These are phyloP conservation scores for Protobothrops flavoviridis DNA, from an alignment of 2,113 vertebrate genomes.

Conservation along the genomic window DNA sequence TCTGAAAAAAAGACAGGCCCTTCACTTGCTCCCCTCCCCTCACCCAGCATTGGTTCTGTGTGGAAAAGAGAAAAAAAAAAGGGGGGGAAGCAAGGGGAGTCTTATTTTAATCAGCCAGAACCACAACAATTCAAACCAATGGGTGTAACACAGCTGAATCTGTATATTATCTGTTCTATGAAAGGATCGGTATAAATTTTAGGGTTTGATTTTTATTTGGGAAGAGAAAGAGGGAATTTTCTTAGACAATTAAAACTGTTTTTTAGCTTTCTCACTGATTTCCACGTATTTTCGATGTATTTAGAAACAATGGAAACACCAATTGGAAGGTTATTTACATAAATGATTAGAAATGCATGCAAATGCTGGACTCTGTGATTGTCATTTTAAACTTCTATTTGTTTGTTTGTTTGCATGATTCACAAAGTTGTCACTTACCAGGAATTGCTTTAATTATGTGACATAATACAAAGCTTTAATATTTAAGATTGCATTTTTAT, in stretches of 20 bases:
- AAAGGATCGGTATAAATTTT: not conserved
- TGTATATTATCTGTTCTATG: not conserved
- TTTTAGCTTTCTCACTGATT: constrained; percentile 17
- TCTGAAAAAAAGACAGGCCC: not conserved
- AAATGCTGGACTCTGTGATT: constrained; percentile 33
- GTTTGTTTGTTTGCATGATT: not conserved
- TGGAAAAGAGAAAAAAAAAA: not conserved
- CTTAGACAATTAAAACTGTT: not conserved
- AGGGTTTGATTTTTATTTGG: not conserved
- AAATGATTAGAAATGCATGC: constrained; percentile 14
- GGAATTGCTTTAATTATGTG: not conserved
- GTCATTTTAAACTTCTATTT: constrained; percentile 27
- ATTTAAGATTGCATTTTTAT: not conserved
- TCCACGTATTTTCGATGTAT: not conserved
- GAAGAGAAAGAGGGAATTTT: not conserved
- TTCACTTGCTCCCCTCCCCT: not conserved
- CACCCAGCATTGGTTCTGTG: not conserved
- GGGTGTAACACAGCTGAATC: not conserved
- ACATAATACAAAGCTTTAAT: not conserved
- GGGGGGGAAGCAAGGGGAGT: too few relatives aligned
- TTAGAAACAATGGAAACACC: not conserved
- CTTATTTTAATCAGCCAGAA: not conserved
- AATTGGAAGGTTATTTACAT: not conserved
- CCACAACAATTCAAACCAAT: not conserved
- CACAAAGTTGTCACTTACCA: not conserved